Base-by-base conservation (phyloP, 2,113 vertebrate species). In the Microtus montanus region DNA sequence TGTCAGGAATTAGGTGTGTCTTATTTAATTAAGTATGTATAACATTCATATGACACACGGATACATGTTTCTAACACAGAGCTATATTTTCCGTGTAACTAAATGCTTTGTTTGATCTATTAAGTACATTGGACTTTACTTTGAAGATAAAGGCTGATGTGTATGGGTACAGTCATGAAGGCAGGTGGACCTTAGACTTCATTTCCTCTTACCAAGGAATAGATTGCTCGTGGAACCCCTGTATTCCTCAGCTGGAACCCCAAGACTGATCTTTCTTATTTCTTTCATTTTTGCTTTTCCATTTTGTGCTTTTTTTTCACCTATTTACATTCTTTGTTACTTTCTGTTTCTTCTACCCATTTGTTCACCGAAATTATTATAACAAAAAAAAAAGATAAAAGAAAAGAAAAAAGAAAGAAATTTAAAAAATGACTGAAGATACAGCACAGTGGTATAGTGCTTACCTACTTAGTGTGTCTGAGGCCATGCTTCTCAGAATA, bases 61-160 rank as follows among this genome's bases (percentile, higher is more conserved):
- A 13, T 73, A 20, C 52, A 44, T 35, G 26, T 24, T 86, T 41
- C 75, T 84, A 89, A 74, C 17, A 66, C 24, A 58, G 20, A 77
- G 26, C 61, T 52, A 52, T 38, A 82, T 15, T 78, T 14, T 11
- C n/a, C 47, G 19, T 30, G 71, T 35, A 6, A 15, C 35, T 79
- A n/a, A 82, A 63, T 74, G 44, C 30, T 95, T 11, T 92, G 38
- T 74, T 84, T 83, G 54, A 20, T 68, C 63, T 87, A 2, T 22
- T 71, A 44, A 11, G 47, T 90, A 83, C 54, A 63, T 19, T 84
- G 44, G 12, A 52, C 26, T 38, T 17, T 54, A 87, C 70, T 61
- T 70, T 93, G 80, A 92, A 52, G 30, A 73, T 93, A 79, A 92
- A 92, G 38, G 26, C 52, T 63, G 61, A 54, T 93, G 38, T 75